Evolutionary conservation across 2,888 invertebrate genomes (phyloP), one percentile per base, ranked within the genome.

Genomic region (Atethmia centrago): DNA sequence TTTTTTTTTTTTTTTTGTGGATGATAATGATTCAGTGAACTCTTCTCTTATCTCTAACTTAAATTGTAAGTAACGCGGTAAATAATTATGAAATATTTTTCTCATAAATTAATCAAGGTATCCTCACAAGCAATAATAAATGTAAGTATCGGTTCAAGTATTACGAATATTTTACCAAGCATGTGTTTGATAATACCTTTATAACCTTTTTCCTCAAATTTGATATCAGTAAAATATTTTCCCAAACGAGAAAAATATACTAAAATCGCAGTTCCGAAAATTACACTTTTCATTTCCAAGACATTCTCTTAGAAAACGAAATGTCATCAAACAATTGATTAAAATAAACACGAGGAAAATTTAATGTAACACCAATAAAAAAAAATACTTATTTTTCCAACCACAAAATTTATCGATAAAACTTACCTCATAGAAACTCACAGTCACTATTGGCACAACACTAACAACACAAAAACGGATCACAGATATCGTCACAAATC

Each of bases 401-500:
- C 21, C 16, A 25, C 8, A 14, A 53, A 40, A 21, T 55, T 42
- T 47, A 51, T 61, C 49, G 42, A 10, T 58, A 55, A 63, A 74
- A 83, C 86, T 80, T 80, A 85, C 86, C 79, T 71, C 45, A 36
- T 66, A 66, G 74, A 79, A 84, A 79, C 70, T 70, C 81, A 84
- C 87, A 78, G 42, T 53, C 85, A 85, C 84, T 59, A 64, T 55
- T 40, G 72, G 55, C 86, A 87, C 87, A 85, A 74, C 86, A 87
- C 86, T 68, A 84, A 53, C 71, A 79, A 79, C 85, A 79, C 79
- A 76, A 64, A 47, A 85, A 74, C 71, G 71, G 65, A 85, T 68
- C 87, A 87, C 87, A 85, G 82, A 79, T 71, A 78, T 82, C 73
- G 74, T 80, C 87, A 87, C 87, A 83, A 79, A 84, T 81, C 74